Evolutionary conservation across 2,888 invertebrate species (phyloP), one percentile per base, ranked within the genome.

Genomic region (Pollenia labialis): DNA sequence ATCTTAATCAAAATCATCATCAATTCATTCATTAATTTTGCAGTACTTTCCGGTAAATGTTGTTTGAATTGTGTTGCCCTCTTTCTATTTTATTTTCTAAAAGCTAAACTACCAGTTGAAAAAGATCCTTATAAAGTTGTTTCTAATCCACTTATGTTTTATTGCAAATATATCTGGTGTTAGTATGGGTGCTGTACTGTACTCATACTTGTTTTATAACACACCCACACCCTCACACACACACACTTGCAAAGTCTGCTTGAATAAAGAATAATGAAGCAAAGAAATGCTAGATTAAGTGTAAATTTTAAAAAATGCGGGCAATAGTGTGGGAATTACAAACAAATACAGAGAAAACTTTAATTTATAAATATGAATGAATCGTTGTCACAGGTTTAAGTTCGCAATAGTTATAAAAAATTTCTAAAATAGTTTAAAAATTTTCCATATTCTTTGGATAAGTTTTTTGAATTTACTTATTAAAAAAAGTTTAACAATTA

Each of bases 1-100:
- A 72, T 66, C 81, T 86, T 50, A 79, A 82, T 85, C 62, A 82
- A 82, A 80, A 75, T 80, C 79, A 86, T 69, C 85, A 86, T 86
- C 64, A 86, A 86, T 86, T 86, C 79, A 82, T 82, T 86, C 42
- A 82, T 80, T 85, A 50, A 10, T 23, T 75, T 48, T 62, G 16
- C 14, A 56, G 14, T 23, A 23, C 32, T 23, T 23, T 23, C 23
- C 23, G 23, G 23, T 60, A 42, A 42, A 74, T 72, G 52, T 64
- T 85, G n/a, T 40, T 14, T 23, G 32, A 32, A 60, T 44, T 44
- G 14, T 58, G 58, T 23, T 50, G 48, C 32, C 7, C 9, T 54
- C 10, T 16, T 7, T 58, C 4, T 60, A 18, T 60, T 60, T 71
- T 44, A 10, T 18, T 23, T 32, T 16, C 7, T 12, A 56, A 44